These are phyloP conservation scores for Ophion obscuratus DNA, from an alignment of 2,888 invertebrate genomes.

Conservation along the genomic window DNA sequence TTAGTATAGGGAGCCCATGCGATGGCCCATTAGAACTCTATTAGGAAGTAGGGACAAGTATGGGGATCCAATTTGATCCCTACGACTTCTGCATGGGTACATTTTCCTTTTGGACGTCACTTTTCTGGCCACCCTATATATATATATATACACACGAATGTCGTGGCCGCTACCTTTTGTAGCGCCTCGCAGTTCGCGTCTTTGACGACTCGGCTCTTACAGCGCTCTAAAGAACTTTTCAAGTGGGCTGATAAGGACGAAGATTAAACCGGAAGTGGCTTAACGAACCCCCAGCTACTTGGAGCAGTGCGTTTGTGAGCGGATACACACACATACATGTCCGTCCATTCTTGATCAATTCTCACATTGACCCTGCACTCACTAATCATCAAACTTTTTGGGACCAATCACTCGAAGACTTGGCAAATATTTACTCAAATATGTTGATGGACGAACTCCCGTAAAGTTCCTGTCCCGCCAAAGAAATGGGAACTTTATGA, in stretches of 20 bases:
- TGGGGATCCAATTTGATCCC: too few relatives aligned
- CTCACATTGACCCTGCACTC: neutral
- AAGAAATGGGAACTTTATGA: too few relatives aligned
- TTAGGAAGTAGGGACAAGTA: too few relatives aligned
- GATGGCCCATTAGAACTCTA: too few relatives aligned
- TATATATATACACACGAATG: neutral
- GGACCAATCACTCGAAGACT: neutral
- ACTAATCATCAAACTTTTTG: neutral
- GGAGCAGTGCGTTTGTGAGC: slow-evolving; percentile 1
- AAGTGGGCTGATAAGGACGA: slow-evolving; percentile 63
- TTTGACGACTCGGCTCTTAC: slow-evolving; percentile 48
- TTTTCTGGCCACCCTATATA: too few relatives aligned
- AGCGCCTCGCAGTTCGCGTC: slow-evolving; percentile 14
- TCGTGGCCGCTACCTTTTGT: neutral
- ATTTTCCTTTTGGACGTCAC: too few relatives aligned
- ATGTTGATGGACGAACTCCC: too few relatives aligned
- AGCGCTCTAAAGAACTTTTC: slow-evolving; percentile 60
- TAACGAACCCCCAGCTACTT: slow-evolving; percentile 60
- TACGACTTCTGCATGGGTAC: too few relatives aligned
- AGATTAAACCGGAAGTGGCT: slow-evolving; percentile 68
- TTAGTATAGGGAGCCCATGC: too few relatives aligned
- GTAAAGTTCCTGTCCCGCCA: too few relatives aligned
- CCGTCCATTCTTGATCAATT: neutral
- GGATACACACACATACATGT: neutral
- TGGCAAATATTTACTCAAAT: too few relatives aligned